A percentile compares a stretch with the other conserved stretches of the same genome.
These are phyloP conservation scores for Drosophila repletoides DNA, from an alignment of 1,140 invertebrate genomes.

Conservation along the genomic window DNA sequence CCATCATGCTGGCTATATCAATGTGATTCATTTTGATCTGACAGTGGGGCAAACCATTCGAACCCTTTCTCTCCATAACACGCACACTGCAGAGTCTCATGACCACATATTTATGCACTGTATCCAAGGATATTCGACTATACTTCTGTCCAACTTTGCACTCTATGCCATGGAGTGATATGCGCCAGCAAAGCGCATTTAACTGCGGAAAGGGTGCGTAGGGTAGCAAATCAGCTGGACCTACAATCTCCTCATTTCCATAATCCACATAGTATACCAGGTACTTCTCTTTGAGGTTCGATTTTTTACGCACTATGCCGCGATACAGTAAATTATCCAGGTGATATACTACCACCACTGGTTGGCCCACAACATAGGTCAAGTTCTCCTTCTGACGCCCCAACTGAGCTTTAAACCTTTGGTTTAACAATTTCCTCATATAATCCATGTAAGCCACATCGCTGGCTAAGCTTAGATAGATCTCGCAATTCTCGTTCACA, in stretches of 20 bases:
- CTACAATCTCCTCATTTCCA: constrained; percentile 85
- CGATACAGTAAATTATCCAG: constrained; percentile 86
- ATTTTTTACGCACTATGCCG: constrained; percentile 82
- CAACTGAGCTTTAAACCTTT: constrained; percentile 17
- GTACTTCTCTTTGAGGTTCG: constrained; percentile 65
- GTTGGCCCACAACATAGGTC: constrained; percentile 82
- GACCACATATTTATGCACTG: constrained; percentile 51
- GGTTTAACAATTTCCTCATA: constrained; percentile 72
- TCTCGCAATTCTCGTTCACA: constrained; percentile 84
- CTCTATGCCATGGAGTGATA: constrained; percentile 82
- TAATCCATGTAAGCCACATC: constrained; percentile 82
- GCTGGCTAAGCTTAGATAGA: constrained; percentile 84
- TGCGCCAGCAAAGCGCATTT: constrained; percentile 84
- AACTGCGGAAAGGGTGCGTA: constrained; percentile 84
- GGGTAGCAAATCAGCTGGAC: constrained; percentile 84
- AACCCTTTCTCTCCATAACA: constrained; percentile 14
- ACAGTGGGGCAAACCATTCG: constrained; percentile 22
- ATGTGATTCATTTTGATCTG: constrained; percentile 38
- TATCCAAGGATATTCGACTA: constrained; percentile 32
- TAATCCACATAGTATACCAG: constrained; percentile 86
- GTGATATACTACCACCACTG: constrained; percentile 86
- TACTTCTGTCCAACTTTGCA: constrained; percentile 66
- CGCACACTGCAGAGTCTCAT: constrained; percentile 58
- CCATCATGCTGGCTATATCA: constrained; percentile 50
- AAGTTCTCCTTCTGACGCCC: constrained; percentile 79